Evolutionary conservation across 2,888 invertebrate genomes (phyloP), one percentile per base, ranked within the genome.

Genomic region (Lycaena phlaeas): DNA sequence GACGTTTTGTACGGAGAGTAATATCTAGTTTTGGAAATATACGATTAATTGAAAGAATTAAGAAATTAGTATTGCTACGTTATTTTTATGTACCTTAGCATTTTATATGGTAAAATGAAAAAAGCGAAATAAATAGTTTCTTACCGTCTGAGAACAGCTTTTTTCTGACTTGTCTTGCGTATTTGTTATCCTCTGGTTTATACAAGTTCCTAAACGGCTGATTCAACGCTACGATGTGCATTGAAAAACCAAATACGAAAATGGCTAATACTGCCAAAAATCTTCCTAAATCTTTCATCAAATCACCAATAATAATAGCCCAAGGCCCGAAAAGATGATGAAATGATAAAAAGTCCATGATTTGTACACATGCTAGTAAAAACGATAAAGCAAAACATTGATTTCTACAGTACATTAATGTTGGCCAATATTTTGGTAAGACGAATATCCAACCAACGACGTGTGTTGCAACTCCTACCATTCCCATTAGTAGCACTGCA

Each of bases 311-410:
- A 70, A 99, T 99, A 66, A 99, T 99, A 22, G 98, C 98, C 99
- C 99, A 99, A 0, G 99, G 99, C 34, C 99, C 99, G 69, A 99
- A 99, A 12, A 99, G 87, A 78, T 99, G 97, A 76, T 99, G 99
- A 71, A 99, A 99, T 14, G 98, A 98, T 36, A 99, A 86, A 73
- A 99, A 99, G 85, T 97, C 96, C 63, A 98, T 86, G 61, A 98
- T 95, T 82, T 98, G 97, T 36, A 99, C 97, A 81, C 98, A 99
- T 41, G 97, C 97, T 58, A 98, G 86, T 46, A 99, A 87, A 69
- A 99, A 93, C 42, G 97, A 95, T 63, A 98, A 86, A 0, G 98
- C 98, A 64, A 99, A 96, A 64, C 98, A 89, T 75, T 99, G 98
- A 82, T 99, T 99, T 48, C 98, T 89, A 55, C 97, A 90, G 79